phyloP scores from a whole-genome alignment of 1,140 invertebrate species.

The Drosophila trapezifrons region DNA sequence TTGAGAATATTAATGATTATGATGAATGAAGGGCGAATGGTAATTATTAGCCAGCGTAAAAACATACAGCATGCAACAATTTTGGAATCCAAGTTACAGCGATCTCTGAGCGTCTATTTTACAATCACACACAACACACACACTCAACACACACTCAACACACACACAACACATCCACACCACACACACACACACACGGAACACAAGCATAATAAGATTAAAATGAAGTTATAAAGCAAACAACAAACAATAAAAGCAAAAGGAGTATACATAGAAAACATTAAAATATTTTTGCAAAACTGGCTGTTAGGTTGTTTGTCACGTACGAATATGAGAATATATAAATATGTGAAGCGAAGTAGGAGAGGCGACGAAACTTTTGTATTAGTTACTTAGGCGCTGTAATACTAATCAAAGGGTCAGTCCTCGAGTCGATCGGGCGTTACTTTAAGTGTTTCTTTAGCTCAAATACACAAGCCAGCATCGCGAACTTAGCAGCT shows the following conservation, averaged over 20 bases:
- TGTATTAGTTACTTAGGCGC: constrained; percentile 68
- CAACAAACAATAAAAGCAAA: constrained; percentile 55
- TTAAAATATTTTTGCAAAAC: constrained; percentile 70
- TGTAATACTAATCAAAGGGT: constrained; percentile 57
- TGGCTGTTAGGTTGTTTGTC: constrained; percentile 79
- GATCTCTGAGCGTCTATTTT: constrained; percentile 70
- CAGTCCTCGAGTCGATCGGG: constrained; percentile 56
- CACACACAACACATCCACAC: constrained; percentile 15
- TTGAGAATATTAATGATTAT: constrained; percentile 61
- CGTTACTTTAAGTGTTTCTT: constrained; percentile 70
- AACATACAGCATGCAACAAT: constrained; percentile 51
- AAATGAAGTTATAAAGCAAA: constrained; percentile 65
- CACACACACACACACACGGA: constrained; percentile 32
- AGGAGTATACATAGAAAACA: constrained; percentile 54
- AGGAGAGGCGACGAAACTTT: constrained; percentile 32
- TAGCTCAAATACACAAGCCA: constrained; percentile 69
- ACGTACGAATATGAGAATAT: constrained; percentile 37
- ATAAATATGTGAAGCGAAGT: constrained; percentile 14
- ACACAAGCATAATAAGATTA: constrained; percentile 53
- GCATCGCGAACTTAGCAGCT: constrained; percentile 35
- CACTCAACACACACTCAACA: not conserved
- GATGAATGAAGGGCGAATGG: constrained; percentile 55
- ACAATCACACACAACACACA: constrained; percentile 43
- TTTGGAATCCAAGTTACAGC: constrained; percentile 69
- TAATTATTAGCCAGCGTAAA: constrained; percentile 49